Conservation (phyloP, 2,113 vertebrate species). For the Pelodiscus sinensis region DNA sequence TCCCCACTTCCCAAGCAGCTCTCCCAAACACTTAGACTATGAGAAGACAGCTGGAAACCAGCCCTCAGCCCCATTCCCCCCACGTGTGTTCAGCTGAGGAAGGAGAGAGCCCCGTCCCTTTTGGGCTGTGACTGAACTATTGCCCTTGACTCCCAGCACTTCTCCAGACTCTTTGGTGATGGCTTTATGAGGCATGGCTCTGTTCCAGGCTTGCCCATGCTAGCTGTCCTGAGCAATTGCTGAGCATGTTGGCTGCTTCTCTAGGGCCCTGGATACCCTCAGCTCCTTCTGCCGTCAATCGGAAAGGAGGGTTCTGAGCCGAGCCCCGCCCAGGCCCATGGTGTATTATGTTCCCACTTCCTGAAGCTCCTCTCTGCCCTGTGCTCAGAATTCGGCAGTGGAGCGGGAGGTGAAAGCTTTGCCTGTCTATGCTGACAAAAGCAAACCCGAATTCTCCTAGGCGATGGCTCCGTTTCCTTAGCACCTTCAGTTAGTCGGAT, state of each 20-base stretch:
- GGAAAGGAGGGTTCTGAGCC: no score
- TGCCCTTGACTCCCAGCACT: accelerated
- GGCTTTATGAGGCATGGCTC: accelerated
- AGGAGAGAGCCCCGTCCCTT: accelerated
- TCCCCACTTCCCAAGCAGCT: accelerated
- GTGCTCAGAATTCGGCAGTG: neutral
- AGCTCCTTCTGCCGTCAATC: accelerated
- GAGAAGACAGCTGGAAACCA: accelerated
- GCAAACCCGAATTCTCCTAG: neutral
- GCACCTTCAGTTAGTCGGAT: neutral
- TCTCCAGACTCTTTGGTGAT: accelerated
- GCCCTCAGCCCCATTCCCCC: neutral
- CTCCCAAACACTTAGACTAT: accelerated
- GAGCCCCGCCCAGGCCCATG: neutral
- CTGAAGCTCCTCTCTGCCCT: neutral
- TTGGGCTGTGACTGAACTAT: accelerated
- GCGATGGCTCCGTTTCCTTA: accelerated
- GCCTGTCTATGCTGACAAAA: neutral
- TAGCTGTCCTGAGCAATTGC: neutral
- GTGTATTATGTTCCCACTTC: accelerated
- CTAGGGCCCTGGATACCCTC: accelerated
- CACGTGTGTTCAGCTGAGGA: neutral
- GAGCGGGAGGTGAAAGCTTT: neutral
- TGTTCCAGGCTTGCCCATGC: accelerated
- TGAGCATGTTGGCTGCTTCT: accelerated